Percentiles rank a stretch among this genome's conserved stretches.
These are phyloP conservation scores for Muscina levida DNA, from an alignment of 2,888 invertebrate genomes.

Conservation along the genomic window DNA sequence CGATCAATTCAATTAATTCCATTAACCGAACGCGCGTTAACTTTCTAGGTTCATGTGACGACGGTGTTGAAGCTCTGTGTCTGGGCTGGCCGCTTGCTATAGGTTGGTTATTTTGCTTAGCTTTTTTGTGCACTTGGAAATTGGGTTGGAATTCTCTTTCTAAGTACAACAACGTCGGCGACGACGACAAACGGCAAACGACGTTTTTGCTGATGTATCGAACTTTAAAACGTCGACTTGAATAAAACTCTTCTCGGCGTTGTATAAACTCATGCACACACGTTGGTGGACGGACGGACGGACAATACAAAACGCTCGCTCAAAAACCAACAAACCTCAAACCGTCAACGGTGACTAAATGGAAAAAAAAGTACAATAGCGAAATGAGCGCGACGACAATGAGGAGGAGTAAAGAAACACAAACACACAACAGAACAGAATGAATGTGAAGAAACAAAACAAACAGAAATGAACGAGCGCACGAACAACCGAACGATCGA, in stretches of 20 bases:
- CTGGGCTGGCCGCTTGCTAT: background rate
- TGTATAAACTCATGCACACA: too few relatives aligned
- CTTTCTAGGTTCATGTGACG: conserved; percentile 13
- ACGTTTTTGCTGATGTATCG: conserved; percentile 34
- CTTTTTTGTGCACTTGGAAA: conserved; percentile 27
- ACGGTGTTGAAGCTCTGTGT: background rate
- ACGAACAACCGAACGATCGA: conserved; percentile 59
- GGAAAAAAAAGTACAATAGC: background rate
- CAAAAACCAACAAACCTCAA: conserved; percentile 14
- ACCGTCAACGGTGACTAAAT: conserved; percentile 1
- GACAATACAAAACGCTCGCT: conserved; percentile 11
- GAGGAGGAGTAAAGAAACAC: conserved; percentile 20
- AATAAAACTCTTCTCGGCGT: too few relatives aligned
- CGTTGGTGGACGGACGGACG: background rate
- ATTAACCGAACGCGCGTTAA: conserved; percentile 8
- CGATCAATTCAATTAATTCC: conserved; percentile 33
- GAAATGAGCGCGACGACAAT: background rate
- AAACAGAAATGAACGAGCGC: conserved; percentile 18
- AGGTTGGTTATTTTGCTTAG: background rate
- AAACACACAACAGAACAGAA: conserved; percentile 49
- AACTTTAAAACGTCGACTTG: conserved; percentile 35
- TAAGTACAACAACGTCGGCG: background rate
- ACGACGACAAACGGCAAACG: background rate
- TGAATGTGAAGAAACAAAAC: conserved; percentile 10
- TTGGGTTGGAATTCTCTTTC: conserved; percentile 23